Percentiles rank a stretch among this genome's conserved stretches.
These are phyloP conservation scores for Eristalis pertinax DNA, from an alignment of 2,888 invertebrate genomes.

Conservation along the genomic window DNA sequence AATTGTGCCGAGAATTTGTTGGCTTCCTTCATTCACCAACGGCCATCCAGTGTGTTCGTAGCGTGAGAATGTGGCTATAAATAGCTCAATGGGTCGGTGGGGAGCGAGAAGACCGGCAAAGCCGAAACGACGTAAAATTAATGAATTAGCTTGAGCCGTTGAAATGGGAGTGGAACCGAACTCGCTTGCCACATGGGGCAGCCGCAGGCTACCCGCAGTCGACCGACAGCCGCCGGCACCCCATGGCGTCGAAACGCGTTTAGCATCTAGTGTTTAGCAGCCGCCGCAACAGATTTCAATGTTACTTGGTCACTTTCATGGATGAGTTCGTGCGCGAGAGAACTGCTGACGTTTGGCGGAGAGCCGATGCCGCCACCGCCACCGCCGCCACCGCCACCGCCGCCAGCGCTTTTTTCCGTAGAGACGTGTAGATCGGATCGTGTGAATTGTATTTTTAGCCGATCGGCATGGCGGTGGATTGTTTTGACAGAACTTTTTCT, in stretches of 20 bases:
- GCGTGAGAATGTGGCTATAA: not conserved
- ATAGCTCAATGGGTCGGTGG: not conserved
- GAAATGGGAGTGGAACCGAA: conserved; percentile 33
- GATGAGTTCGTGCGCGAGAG: conserved; percentile 42
- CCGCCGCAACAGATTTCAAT: conserved; percentile 20
- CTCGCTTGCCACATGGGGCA: not conserved
- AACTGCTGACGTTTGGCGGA: conserved; percentile 5
- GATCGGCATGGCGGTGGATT: not conserved
- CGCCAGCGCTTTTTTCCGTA: not conserved
- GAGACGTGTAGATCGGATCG: not conserved
- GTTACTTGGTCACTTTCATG: conserved; percentile 41
- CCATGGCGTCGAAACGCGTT: not conserved
- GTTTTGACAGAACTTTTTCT: not conserved
- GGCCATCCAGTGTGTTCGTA: not conserved
- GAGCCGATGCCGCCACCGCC: not conserved
- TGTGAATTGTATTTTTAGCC: not conserved
- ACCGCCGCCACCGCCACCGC: not conserved
- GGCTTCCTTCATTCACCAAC: not conserved
- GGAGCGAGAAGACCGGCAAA: not conserved
- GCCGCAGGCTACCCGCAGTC: not conserved
- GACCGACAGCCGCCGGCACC: not conserved
- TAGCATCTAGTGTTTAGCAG: not conserved
- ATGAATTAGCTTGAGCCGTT: conserved; percentile 33
- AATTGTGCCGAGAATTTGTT: not conserved
- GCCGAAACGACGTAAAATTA: not conserved